Conservation (phyloP, 1,140 invertebrate species). For the Leptinotarsa texana region DNA sequence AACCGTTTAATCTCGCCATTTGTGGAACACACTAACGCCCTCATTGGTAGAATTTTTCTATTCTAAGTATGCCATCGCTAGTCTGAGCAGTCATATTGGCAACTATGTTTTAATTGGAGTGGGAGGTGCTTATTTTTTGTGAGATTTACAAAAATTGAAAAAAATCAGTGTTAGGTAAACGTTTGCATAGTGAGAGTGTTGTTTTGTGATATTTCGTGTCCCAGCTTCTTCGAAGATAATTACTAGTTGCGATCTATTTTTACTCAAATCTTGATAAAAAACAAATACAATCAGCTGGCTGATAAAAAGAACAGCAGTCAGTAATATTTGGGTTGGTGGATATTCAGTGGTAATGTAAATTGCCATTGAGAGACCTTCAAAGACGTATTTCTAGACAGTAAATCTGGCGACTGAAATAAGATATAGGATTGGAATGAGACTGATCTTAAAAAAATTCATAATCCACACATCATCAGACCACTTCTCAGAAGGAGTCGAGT, state of each 20-base stretch:
- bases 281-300: background rate
- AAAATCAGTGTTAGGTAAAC: background rate
- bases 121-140: no score
- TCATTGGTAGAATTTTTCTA: no score
- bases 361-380: background rate
- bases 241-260: no score
- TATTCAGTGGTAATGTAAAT: slow-evolving; percentile 21
- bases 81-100: no score
- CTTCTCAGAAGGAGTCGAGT: slow-evolving; percentile 46
- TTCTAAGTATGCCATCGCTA: no score
- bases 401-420: slow-evolving; percentile 55
- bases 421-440: slow-evolving; percentile 54
- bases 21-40: no score
- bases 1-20: no score
- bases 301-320: background rate
- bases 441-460: slow-evolving; percentile 52
- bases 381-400: slow-evolving; percentile 29
- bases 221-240: no score
- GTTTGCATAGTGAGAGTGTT: background rate
- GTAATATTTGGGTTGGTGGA: background rate
- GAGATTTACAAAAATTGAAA: background rate
- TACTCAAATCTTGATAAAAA: background rate
- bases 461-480: slow-evolving; percentile 54
- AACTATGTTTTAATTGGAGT: no score
- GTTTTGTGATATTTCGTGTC: background rate